A percentile compares a stretch with the other conserved stretches of the same genome.
phyloP scores from a whole-genome alignment of 2,888 invertebrate species.

The Drosophila engyochracea region DNA sequence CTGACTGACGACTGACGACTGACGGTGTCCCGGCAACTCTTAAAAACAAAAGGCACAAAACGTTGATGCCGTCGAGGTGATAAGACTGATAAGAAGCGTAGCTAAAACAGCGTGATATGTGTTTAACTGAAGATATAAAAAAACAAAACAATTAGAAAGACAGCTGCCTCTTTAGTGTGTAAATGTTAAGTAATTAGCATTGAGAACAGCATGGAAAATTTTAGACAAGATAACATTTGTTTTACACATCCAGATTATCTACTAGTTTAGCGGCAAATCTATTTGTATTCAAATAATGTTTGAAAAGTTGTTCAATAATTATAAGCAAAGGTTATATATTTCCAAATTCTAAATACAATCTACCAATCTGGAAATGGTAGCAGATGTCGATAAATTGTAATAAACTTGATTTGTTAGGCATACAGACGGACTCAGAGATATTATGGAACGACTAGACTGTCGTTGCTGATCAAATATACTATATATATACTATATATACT shows the following conservation, averaged over 20 bases:
- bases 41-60: conserved; percentile 32
- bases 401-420: background rate
- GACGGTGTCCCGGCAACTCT: conserved; percentile 31
- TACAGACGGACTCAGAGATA: background rate
- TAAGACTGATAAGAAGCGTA: conserved; percentile 51
- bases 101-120: conserved; percentile 42
- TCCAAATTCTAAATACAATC: background rate
- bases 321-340: background rate
- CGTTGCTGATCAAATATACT: background rate
- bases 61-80: conserved; percentile 39
- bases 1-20: background rate
- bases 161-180: conserved; percentile 52
- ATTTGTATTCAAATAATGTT: background rate
- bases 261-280: background rate
- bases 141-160: conserved; percentile 8
- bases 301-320: background rate
- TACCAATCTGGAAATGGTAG: background rate
- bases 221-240: conserved; percentile 17
- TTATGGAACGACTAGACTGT: background rate
- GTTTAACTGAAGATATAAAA: background rate
- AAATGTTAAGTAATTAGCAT: conserved; percentile 48
- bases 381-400: background rate
- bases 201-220: conserved; percentile 37
- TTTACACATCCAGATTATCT: background rate
- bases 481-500: background rate